Evolutionary conservation across 2,888 invertebrate genomes (phyloP).

Genomic region (Dyspetes luteomarginatus): DNA sequence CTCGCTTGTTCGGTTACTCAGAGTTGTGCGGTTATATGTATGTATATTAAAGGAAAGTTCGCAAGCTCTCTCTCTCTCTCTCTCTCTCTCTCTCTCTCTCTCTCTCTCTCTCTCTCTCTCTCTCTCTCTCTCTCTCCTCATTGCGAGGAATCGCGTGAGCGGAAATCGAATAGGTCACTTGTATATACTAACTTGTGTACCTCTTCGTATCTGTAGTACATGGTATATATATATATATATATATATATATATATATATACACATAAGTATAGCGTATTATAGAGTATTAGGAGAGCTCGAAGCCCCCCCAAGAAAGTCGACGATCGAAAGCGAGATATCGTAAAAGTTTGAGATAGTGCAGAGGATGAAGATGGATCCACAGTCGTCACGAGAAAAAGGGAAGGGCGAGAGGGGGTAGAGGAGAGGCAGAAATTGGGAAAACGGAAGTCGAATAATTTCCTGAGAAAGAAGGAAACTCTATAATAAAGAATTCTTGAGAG

Average conservation of each 20-base stretch:
- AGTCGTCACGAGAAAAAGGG: constrained; percentile 20
- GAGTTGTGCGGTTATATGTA: background rate
- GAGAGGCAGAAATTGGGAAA: constrained; percentile 64
- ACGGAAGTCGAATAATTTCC: constrained; percentile 67
- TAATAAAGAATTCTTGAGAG: constrained; percentile 35
- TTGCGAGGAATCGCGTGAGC: constrained; percentile 49
- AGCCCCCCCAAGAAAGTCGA: constrained; percentile 2
- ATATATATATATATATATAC: constrained; percentile 8
- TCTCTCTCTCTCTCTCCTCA: constrained; percentile 10
- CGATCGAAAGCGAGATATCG: constrained; percentile 55
- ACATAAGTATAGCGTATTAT: background rate
- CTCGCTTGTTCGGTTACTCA: too few species aligned
- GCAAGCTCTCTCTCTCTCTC: constrained; percentile 18
- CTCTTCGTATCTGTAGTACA: constrained; percentile 13
- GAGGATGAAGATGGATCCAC: constrained; percentile 63
- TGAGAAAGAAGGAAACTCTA: constrained; percentile 49
- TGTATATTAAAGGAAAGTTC: constrained; percentile 20
- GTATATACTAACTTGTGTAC: constrained; percentile 14
- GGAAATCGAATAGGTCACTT: constrained; percentile 45
- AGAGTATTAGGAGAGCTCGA: constrained; percentile 1
- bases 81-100: background rate
- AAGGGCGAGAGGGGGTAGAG: background rate
- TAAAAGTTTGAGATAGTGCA: constrained; percentile 1
- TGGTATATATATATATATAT: constrained; percentile 5
- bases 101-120: background rate